Evolutionary conservation across 2,113 vertebrate genomes (phyloP), one percentile per base, ranked within the genome.

Genomic region (Erythrocebus patas): DNA sequence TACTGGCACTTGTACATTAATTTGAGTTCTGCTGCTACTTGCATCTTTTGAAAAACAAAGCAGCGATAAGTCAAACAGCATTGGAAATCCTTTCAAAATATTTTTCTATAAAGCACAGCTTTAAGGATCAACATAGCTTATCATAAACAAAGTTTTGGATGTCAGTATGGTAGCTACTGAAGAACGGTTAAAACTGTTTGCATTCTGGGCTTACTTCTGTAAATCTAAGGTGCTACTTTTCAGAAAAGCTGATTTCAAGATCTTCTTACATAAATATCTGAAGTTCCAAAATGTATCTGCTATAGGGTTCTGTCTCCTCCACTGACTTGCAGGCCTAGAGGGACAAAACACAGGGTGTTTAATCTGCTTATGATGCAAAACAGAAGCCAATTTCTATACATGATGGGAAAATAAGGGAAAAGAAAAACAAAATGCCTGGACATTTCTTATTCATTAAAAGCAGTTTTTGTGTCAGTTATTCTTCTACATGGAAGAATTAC

Each of bases 21-120:
- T 92, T 45, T 0, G 0, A 97, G 84, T 81, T 96, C 88, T 86
- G 30, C 73, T 3, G 83, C 14, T 98, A 98, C 98, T 95, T 98
- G 55, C 27, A 35, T 81, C 84, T 88, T 96, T 89, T 79, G 35
- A 86, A 64, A 52, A 98, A 72, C 1, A 95, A 72, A 61, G 86
- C 95, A 93, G 91, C 96, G 88, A 82, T 86, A 84, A 95, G 70
- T 78, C 48, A 9, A 94, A 81, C 52, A 92, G 45, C 84, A 38
- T n/a, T 83, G 61, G 55, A 92, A 97, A 91, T 52, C 1, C 43
- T 95, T 96, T 81, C 22, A 85, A 95, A 2, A 43, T 43, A 22
- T 86, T 94, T 89, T 50, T 85, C 27, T 79, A 0, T 27, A 52
- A 45, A 93, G 90, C 59, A 64, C 43, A 86, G 85, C 91, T 96